Evolutionary conservation across 2,113 vertebrate species (phyloP).

Genomic region (Ochotona princeps): DNA sequence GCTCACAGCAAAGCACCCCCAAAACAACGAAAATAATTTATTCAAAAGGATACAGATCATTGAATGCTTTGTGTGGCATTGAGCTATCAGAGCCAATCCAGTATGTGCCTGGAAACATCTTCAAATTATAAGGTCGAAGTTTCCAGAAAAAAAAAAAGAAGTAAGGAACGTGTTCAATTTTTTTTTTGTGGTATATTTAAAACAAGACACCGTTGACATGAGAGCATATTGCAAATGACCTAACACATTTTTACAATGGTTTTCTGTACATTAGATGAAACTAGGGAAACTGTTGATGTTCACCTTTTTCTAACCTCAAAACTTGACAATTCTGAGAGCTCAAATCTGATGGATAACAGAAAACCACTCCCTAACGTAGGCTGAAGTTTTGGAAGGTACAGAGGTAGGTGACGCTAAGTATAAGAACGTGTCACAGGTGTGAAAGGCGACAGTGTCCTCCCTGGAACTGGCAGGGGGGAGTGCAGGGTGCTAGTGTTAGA

Average conservation of each 20-base stretch:
- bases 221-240: background rate
- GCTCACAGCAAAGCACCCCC: background rate
- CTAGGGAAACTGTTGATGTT: background rate
- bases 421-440: background rate
- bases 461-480: background rate
- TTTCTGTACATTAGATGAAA: background rate
- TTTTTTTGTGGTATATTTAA: background rate
- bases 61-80: background rate
- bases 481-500: background rate
- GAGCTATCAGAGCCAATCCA: background rate
- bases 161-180: background rate
- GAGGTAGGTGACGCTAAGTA: constrained; percentile 9
- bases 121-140: background rate
- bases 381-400: background rate
- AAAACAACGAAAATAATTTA: background rate
- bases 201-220: background rate
- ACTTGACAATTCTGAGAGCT: background rate
- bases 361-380: background rate
- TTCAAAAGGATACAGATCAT: background rate
- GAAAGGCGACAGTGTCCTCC: background rate
- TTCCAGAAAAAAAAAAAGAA: background rate
- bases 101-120: background rate
- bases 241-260: background rate
- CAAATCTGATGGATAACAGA: background rate
- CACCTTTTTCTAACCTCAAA: background rate